Percentiles rank a stretch among this genome's conserved stretches.
These are phyloP conservation scores for Plutella xylostella DNA, from an alignment of 2,888 invertebrate species.

Conservation along the genomic window DNA sequence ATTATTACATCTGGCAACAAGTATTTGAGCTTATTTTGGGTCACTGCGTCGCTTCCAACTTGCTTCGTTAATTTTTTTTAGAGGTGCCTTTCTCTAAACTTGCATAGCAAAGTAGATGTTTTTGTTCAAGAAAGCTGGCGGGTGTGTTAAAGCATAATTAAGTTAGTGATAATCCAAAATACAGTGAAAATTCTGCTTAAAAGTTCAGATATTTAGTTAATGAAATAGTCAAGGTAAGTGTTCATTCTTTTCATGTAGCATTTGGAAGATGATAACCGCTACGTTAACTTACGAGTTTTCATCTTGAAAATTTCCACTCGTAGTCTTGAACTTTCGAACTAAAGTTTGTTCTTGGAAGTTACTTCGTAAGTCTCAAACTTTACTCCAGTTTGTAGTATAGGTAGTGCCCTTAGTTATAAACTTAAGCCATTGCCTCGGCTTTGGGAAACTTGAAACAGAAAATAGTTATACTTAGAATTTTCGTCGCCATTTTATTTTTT, in stretches of 20 bases:
- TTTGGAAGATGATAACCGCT: slow-evolving; percentile 42
- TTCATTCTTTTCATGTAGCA: slow-evolving; percentile 31
- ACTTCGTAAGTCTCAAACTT: slow-evolving; percentile 51
- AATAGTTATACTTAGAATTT: slow-evolving; percentile 70
- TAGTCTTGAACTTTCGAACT: slow-evolving; percentile 64
- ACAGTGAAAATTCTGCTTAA: slow-evolving; percentile 9
- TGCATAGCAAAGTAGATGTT: slow-evolving; percentile 61
- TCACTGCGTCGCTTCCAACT: slow-evolving; percentile 64
- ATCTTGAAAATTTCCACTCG: slow-evolving; percentile 68
- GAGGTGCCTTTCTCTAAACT: slow-evolving; percentile 70
- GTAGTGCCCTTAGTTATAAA: slow-evolving; percentile 32
- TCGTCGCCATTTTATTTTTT: slow-evolving; percentile 73
- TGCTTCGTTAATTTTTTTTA: slow-evolving; percentile 60
- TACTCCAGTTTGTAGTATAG: slow-evolving; percentile 35
- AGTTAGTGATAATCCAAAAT: no score
- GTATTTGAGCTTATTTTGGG: slow-evolving; percentile 66
- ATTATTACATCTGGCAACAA: slow-evolving; percentile 52
- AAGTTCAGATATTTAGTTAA: slow-evolving; percentile 44
- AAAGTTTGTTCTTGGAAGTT: slow-evolving; percentile 60
- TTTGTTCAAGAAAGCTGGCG: slow-evolving; percentile 69
- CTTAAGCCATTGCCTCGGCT: slow-evolving; percentile 34
- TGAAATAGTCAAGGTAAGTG: slow-evolving; percentile 64
- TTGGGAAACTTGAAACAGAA: slow-evolving; percentile 56
- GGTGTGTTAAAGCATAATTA: slow-evolving; percentile 60
- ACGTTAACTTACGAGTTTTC: slow-evolving; percentile 61